Base-by-base conservation (phyloP, 2,888 invertebrate genomes). In the Kuschelorhynchus macadamiae region DNA sequence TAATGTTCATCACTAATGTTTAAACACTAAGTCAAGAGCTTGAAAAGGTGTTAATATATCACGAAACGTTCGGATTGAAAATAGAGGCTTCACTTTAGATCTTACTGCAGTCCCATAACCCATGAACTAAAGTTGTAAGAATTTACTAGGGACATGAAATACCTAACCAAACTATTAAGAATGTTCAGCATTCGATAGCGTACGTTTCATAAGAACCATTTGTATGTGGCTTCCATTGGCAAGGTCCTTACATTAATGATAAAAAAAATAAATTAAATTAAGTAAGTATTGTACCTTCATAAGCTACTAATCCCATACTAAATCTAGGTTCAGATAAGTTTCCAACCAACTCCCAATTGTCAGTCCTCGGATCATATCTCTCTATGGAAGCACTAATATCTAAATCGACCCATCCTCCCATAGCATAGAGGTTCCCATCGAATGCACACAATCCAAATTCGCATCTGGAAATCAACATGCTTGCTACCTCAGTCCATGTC, bases 321-420 rank as follows among this genome's bases (percentile, higher is more conserved):
- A 95, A 96, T 67, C 95, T 87, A 0, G 94, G 93, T 76, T 93
- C 92, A 0, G 93, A 93, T 85, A 96, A 88, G 78, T 90, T 88
- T 0, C 92, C 95, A 61, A 90, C 88, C 46, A 91, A 83, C 25
- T 87, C 86, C 96, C 97, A 97, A 70, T 88, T 87, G 81, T 95
- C 90, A 30, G 87, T 85, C 62, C 89, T 86, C 0, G 95, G 93
- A 82, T 96, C 93, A 81, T 94, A 97, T 75, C 91, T 88, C 81
- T 97, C 97, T 71, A 97, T 93, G 0, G 93, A 91, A 18, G 92
- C 91, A 1, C 95, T 95, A 81, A 96, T 94, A 80, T 95, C 95
- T 69, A 93, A 92, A 0, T 96, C 96, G 30, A 96, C 91, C 96
- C 96, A 96, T 2, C 97, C 97, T 42, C 97, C 96, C 75, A 97